Conservation (phyloP, 2,888 invertebrate genomes). For the Hirtodrosophila histrioides region DNA sequence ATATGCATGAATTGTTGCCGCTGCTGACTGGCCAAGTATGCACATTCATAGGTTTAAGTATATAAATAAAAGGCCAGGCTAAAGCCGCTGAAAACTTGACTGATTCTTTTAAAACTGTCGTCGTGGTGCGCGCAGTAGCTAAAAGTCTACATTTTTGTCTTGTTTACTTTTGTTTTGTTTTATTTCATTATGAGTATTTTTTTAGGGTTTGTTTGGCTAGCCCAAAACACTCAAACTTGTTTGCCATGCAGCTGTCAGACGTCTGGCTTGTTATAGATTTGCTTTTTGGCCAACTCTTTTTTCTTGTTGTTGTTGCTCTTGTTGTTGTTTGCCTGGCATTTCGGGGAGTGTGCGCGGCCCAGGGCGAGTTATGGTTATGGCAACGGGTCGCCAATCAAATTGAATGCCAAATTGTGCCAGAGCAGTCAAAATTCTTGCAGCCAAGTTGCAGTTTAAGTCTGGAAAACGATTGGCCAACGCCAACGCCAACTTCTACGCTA, state of each 20-base stretch:
- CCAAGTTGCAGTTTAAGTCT: slow-evolving; percentile 8
- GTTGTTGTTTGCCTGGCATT: slow-evolving; percentile 41
- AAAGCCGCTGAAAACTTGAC: slow-evolving; percentile 16
- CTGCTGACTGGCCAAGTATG: slow-evolving; percentile 39
- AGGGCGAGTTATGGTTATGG: slow-evolving; percentile 39
- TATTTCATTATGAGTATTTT: neutral
- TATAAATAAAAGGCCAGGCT: slow-evolving; percentile 54
- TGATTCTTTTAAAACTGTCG: slow-evolving; percentile 23
- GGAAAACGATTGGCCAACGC: slow-evolving; percentile 46
- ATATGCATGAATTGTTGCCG: slow-evolving; percentile 19
- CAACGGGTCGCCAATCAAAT: slow-evolving; percentile 44
- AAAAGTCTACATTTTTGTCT: slow-evolving; percentile 10
- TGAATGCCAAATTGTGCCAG: slow-evolving; percentile 57
- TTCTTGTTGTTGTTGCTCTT: neutral
- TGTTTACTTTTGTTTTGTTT: too few relatives aligned
- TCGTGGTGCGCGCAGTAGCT: slow-evolving; percentile 30
- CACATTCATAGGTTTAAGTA: slow-evolving; percentile 31
- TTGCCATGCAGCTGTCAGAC: slow-evolving; percentile 55
- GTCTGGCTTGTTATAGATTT: slow-evolving; percentile 42
- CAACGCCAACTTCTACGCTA: neutral
- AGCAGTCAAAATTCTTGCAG: slow-evolving; percentile 38
- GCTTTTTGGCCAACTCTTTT: slow-evolving; percentile 1
- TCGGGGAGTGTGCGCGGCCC: slow-evolving; percentile 51
- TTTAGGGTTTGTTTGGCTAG: slow-evolving; percentile 59
- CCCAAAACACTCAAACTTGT: slow-evolving; percentile 43